Evolutionary conservation across 35 echinoderm and acorn worm genomes (phyloP), one percentile per base, ranked within the genome.

Genomic region (Heliocidaris tuberculata): DNA sequence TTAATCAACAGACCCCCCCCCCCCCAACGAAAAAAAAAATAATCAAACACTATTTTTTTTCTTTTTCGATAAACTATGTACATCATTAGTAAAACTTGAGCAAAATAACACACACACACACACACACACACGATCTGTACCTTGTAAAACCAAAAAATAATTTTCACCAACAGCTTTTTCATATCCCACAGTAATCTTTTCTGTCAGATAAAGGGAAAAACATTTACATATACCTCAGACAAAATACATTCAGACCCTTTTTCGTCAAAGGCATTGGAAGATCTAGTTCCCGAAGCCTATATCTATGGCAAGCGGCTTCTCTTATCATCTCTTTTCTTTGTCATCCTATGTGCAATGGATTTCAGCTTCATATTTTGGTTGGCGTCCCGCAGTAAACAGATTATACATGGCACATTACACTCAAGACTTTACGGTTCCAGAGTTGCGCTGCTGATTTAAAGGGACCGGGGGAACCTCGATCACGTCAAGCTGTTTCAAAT

Each of bases 401-500:
- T 89, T 89, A 89, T 89, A 32, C 87, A 89, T 89, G 87, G 31
- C 87, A 89, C 87, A 89, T 89, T 89, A 89, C 31, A 32, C 19
- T 32, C 30, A 47, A 89, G 87, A 89, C 87, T 89, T 48, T 27
- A 48, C 24, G 87, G 87, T 47, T 17, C 87, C 87, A 89, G 65
- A 21, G 19, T 78, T 42, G 35, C 65, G 52, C 52, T 56, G 52
- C 11, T 56, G 7, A n/a, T 24, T 78, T 78, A 78, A 78, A 78
- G 65, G 65, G 27, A n/a, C 65, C 27, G 27, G 21, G 19, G 65
- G 7, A 78, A 56, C 65, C 21, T 78, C 27, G 60, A 19, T 60
- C n/a, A n/a, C n/a, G n/a, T n/a, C n/a, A n/a, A 78, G n/a, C 7
- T n/a, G 27, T n/a, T 78, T n/a, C 65, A 19, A 78, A 7, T n/a